phyloP scores from a whole-genome alignment of 1,140 invertebrate genomes.

The Vanessa tameamea region DNA sequence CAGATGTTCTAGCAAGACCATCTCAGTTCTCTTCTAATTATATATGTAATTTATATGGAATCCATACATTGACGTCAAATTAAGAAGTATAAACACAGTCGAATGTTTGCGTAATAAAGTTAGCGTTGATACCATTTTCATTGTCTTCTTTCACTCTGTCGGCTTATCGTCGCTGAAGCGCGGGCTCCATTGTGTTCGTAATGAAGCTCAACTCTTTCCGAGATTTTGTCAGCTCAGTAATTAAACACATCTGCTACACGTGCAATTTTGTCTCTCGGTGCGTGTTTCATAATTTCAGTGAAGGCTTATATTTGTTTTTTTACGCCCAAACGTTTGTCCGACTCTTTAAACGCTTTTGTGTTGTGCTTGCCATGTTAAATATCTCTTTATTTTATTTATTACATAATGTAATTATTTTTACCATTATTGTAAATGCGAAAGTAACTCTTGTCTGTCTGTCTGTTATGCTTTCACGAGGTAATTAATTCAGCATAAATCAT shows the following conservation, averaged over 20 bases:
- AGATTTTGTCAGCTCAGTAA: slow-evolving; percentile 73
- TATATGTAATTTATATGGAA: too few species aligned
- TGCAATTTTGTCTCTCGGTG: slow-evolving; percentile 60
- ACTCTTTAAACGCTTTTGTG: slow-evolving; percentile 17
- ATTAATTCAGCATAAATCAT: too few species aligned
- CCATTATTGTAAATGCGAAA: too few species aligned
- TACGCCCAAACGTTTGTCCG: slow-evolving; percentile 18
- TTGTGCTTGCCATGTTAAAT: slow-evolving; percentile 8
- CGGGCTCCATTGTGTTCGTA: slow-evolving; percentile 55
- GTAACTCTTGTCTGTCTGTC: too few species aligned
- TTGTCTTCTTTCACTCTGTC: neutral
- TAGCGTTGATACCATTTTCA: slow-evolving; percentile 2
- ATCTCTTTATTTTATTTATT: neutral
- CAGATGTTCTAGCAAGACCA: too few species aligned
- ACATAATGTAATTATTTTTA: neutral
- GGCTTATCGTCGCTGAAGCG: slow-evolving; percentile 53
- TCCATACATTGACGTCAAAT: too few species aligned
- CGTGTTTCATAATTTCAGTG: slow-evolving; percentile 60
- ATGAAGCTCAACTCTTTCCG: slow-evolving; percentile 67
- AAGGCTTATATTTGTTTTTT: slow-evolving; percentile 28
- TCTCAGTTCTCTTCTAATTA: too few species aligned
- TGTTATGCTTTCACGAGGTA: too few species aligned
- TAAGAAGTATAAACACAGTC: neutral
- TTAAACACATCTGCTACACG: slow-evolving; percentile 75
- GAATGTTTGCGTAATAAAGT: slow-evolving; percentile 2